Evolutionary conservation across 2,888 invertebrate genomes (phyloP).

Genomic region (Spisula solida): DNA sequence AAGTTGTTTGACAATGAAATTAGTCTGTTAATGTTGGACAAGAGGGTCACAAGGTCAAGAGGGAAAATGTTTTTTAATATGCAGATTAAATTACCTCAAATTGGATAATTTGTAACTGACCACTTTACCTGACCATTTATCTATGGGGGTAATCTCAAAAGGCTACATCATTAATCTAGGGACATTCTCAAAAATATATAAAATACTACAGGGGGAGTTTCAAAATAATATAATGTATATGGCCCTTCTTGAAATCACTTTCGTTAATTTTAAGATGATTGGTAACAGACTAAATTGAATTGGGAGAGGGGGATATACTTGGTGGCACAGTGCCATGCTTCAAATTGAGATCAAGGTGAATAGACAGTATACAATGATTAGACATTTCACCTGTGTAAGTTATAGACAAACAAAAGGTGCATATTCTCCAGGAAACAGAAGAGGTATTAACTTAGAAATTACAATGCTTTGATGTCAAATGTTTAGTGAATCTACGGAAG

Average conservation of each 20-base stretch:
- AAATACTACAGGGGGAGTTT: not conserved
- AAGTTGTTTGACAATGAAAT: slow-evolving; percentile 8
- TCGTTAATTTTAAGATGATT: not conserved
- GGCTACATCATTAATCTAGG: not conserved
- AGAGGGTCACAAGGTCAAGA: not conserved
- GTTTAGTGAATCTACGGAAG: not conserved
- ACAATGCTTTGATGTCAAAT: slow-evolving; percentile 3
- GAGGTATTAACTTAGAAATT: not conserved
- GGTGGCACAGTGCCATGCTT: not conserved
- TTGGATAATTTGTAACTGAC: not conserved
- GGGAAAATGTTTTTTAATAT: not conserved
- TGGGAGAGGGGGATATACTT: not conserved
- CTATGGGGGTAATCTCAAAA: not conserved
- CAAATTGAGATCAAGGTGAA: not conserved
- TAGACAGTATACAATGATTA: not conserved
- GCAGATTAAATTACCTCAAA: not conserved
- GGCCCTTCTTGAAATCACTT: not conserved
- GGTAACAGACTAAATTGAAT: not conserved
- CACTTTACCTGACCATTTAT: not conserved
- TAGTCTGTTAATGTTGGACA: not conserved
- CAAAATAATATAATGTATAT: not conserved
- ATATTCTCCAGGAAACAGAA: not conserved
- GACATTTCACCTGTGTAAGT: not conserved
- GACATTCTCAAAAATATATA: not conserved
- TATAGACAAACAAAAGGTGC: not conserved